A percentile compares a stretch with the other conserved stretches of the same genome.
Conservation (phyloP, 2,113 vertebrate genomes). For the Ifrita kowaldi region DNA sequence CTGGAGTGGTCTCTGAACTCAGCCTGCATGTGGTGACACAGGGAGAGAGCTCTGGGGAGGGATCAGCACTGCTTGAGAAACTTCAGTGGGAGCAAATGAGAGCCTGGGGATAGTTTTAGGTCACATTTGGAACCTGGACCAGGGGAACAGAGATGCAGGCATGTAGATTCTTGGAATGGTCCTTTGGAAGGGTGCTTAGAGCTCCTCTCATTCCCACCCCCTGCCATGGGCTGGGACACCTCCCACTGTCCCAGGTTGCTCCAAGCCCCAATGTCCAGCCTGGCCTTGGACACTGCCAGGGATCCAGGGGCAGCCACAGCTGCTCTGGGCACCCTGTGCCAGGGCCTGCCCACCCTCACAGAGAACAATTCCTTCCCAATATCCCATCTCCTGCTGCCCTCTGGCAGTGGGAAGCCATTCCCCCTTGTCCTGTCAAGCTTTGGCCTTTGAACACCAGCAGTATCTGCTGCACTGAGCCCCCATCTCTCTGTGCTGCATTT, state of each 20-base stretch:
- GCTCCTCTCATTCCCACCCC: accelerated
- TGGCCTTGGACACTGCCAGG: not conserved
- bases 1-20: not conserved
- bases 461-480: not conserved
- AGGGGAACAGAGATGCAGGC: no score
- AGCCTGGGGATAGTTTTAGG: not conserved
- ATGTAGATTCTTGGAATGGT: not conserved
- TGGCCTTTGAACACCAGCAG: not conserved
- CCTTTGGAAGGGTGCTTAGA: not conserved
- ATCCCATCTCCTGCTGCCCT: not conserved
- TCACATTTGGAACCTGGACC: not conserved
- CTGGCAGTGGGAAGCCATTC: not conserved
- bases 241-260: accelerated
- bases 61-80: not conserved
- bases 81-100: not conserved
- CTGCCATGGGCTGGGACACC: not conserved
- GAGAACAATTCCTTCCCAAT: not conserved
- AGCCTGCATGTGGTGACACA: accelerated
- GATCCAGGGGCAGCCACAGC: not conserved
- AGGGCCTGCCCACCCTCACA: not conserved
- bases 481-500: not conserved
- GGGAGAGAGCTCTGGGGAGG: not conserved
- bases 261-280: accelerated
- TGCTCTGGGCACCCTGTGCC: not conserved
- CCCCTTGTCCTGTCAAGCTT: not conserved